Percentiles rank a stretch among this genome's conserved stretches.
These are phyloP conservation scores for Alouatta palliata DNA, from an alignment of 2,113 vertebrate species.

Conservation along the genomic window DNA sequence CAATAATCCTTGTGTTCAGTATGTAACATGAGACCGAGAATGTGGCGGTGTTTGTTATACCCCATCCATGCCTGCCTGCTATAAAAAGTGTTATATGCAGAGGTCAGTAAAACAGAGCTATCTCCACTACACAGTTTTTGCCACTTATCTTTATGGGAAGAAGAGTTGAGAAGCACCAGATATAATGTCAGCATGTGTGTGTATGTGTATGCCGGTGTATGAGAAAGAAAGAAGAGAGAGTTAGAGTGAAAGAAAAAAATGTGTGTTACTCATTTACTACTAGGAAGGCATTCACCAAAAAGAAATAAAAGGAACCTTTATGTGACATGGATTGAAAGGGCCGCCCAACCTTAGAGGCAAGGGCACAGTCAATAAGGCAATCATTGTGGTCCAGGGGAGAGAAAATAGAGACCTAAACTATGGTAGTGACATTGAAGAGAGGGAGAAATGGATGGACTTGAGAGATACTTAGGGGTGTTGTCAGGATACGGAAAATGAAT, in stretches of 20 bases:
- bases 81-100: neutral
- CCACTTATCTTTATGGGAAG: neutral
- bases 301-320: neutral
- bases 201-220: too few species aligned
- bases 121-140: neutral
- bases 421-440: neutral
- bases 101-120: neutral
- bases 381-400: neutral
- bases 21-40: neutral
- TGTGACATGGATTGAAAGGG: neutral
- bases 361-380: neutral
- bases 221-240: too few species aligned
- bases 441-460: neutral
- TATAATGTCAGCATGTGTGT: neutral
- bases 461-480: neutral
- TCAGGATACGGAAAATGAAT: neutral
- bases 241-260: neutral
- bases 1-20: conserved; percentile 23
- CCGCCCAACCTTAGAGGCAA: neutral
- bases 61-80: neutral
- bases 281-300: neutral
- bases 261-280: neutral
- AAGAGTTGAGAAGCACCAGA: neutral
- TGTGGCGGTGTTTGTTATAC: neutral
- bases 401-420: neutral